phyloP scores from a whole-genome alignment of 2,888 invertebrate genomes.

The Norana najaformis region DNA sequence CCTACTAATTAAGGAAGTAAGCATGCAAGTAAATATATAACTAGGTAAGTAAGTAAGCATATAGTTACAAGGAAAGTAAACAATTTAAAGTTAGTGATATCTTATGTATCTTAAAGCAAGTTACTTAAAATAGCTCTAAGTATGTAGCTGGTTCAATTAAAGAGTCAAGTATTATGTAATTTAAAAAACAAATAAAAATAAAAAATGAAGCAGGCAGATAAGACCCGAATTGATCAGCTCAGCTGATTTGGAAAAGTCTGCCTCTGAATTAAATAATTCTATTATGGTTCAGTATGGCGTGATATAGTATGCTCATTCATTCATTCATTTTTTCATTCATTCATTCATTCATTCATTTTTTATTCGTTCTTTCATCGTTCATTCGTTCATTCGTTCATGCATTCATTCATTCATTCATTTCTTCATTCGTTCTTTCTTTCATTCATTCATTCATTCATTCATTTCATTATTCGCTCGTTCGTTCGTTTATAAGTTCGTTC shows the following conservation, averaged over 20 bases:
- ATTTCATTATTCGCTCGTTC: not conserved
- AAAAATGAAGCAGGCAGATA: too few species aligned
- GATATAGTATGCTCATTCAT: not conserved
- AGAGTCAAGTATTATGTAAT: too few species aligned
- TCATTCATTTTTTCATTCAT: not conserved
- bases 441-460: not conserved
- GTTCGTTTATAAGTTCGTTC: not conserved
- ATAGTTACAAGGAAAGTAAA: not conserved
- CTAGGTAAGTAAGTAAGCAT: not conserved
- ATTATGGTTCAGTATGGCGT: too few species aligned
- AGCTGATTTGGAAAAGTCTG: too few species aligned
- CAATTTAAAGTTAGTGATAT: too few species aligned
- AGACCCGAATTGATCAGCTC: too few species aligned
- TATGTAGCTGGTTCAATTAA: too few species aligned
- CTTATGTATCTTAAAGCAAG: too few species aligned
- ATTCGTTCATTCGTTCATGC: not conserved
- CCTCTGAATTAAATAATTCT: too few species aligned
- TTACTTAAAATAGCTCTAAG: too few species aligned
- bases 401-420: not conserved
- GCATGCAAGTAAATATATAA: not conserved
- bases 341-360: not conserved
- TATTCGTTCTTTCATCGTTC: not conserved
- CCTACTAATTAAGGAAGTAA: not conserved
- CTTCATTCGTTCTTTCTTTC: not conserved
- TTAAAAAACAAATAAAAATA: too few species aligned